These are phyloP conservation scores for Metridium senile DNA, from an alignment of 92 coral and sea anemone species.

Conservation along the genomic window DNA sequence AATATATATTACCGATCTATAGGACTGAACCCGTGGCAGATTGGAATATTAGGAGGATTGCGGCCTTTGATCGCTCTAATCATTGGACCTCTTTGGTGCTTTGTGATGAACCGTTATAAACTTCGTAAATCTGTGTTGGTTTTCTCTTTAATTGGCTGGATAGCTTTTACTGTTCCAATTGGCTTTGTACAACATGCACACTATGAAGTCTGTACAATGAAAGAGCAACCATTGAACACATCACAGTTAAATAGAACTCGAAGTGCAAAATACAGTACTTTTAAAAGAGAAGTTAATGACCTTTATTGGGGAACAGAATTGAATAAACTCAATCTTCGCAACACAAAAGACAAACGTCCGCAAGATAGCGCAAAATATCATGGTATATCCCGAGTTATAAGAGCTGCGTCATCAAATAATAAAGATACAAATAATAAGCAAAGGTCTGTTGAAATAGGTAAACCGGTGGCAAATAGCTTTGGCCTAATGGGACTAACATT, in stretches of 20 bases:
- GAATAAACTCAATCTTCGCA: not conserved
- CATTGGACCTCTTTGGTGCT: conserved; percentile 80
- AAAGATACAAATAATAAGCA: conserved; percentile 5
- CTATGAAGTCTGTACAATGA: conserved; percentile 26
- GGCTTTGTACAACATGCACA: conserved; percentile 54
- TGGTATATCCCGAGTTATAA: not conserved
- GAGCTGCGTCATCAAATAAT: not conserved
- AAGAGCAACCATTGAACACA: conserved; percentile 12
- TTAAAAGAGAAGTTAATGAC: conserved; percentile 1
- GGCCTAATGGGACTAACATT: conserved; percentile 56
- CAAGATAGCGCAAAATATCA: not conserved
- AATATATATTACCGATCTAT: conserved; percentile 74
- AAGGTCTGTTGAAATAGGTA: conserved; percentile 27
- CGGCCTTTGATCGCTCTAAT: conserved; percentile 76
- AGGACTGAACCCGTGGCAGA: conserved; percentile 86
- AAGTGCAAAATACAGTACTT: conserved; percentile 2
- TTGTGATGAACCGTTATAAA: conserved; percentile 64
- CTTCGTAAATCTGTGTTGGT: conserved; percentile 63
- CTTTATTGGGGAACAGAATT: not conserved
- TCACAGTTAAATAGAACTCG: conserved; percentile 3
- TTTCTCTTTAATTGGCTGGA: conserved; percentile 70
- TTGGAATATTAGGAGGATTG: conserved; percentile 82
- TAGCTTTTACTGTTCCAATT: conserved; percentile 64
- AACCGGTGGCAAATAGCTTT: conserved; percentile 58
- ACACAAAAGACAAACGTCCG: not conserved